These are phyloP conservation scores for Lycocorax pyrrhopterus DNA, from an alignment of 2,113 vertebrate genomes.

Conservation along the genomic window DNA sequence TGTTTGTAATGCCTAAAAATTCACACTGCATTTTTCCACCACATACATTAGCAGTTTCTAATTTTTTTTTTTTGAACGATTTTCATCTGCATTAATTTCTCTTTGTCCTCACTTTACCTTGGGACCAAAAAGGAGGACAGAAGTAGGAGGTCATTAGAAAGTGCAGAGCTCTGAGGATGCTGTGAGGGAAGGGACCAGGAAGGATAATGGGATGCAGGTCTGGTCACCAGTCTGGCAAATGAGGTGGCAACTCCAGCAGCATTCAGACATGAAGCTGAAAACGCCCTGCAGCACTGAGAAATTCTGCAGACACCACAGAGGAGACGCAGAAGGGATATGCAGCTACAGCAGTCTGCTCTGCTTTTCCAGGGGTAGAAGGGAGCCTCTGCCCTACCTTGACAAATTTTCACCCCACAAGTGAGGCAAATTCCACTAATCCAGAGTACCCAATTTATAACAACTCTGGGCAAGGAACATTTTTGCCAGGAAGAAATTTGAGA, in stretches of 20 bases:
- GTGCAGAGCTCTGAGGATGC: background rate
- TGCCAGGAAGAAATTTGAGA: background rate
- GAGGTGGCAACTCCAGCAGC: conserved; percentile 25
- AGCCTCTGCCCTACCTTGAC: background rate
- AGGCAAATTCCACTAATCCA: background rate
- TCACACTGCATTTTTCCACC: background rate
- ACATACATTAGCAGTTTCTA: background rate
- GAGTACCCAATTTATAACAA: background rate
- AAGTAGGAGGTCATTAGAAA: background rate
- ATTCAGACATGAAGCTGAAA: background rate
- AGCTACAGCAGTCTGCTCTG: background rate
- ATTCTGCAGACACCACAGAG: background rate
- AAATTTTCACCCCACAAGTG: background rate
- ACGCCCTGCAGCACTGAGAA: conserved; percentile 23
- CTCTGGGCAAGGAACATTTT: background rate
- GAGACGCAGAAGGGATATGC: background rate
- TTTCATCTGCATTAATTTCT: background rate
- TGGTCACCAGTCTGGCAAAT: conserved; percentile 28
- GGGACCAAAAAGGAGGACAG: background rate
- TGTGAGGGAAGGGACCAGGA: background rate
- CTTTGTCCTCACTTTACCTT: background rate
- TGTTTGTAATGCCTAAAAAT: background rate
- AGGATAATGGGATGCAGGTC: conserved; percentile 1
- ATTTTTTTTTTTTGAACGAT: background rate
- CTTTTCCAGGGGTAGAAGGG: background rate